Evolutionary conservation across 2,888 invertebrate genomes (phyloP).

Genomic region (Caenorhabditis sinica): DNA sequence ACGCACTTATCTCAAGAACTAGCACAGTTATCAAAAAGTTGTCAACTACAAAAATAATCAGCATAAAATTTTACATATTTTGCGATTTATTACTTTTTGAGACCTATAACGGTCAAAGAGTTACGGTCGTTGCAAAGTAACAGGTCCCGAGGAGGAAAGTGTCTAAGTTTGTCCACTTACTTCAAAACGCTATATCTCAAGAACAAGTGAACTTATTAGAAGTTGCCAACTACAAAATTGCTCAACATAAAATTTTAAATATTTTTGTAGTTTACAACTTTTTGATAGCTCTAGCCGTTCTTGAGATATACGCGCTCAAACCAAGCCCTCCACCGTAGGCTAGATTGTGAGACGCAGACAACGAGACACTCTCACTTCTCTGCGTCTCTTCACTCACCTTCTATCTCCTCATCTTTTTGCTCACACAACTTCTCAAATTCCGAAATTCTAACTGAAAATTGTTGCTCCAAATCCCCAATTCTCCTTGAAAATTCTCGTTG

Average conservation of each 20-base stretch:
- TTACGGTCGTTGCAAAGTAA: neutral
- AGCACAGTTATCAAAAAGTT: neutral
- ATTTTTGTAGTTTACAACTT: neutral
- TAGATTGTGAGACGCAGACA: too few species aligned
- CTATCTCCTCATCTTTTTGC: neutral
- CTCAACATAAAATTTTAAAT: neutral
- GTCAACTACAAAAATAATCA: neutral
- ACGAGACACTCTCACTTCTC: too few species aligned
- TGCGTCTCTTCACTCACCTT: neutral
- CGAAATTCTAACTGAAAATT: too few species aligned
- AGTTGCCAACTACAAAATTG: neutral
- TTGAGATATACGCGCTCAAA: too few species aligned
- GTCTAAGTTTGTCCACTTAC: neutral
- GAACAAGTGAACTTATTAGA: neutral
- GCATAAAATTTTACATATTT: neutral
- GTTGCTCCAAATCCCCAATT: too few species aligned
- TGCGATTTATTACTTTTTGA: neutral
- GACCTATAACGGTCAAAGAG: neutral
- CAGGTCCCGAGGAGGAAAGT: too few species aligned
- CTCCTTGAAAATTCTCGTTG: constrained; percentile 1
- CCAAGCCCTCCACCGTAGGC: too few species aligned
- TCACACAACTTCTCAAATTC: too few species aligned
- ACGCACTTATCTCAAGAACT: neutral
- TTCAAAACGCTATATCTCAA: neutral
- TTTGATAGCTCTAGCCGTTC: too few species aligned